Percentiles rank a stretch among this genome's conserved stretches.
These are phyloP conservation scores for Adoxophyes honmai DNA, from an alignment of 1,140 invertebrate species.

Conservation along the genomic window DNA sequence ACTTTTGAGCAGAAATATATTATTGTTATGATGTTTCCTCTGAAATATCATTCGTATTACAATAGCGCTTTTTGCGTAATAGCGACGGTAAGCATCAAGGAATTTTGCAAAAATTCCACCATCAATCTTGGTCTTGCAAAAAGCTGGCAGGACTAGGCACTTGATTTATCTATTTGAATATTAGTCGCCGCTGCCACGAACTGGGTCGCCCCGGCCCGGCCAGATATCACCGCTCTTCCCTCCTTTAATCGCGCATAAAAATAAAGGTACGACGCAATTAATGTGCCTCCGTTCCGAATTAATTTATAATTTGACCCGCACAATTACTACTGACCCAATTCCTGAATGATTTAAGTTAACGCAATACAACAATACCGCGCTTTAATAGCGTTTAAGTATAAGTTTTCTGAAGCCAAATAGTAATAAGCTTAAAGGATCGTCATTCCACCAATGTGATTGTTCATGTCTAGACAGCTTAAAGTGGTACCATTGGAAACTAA, in stretches of 20 bases:
- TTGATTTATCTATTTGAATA: conserved; percentile 66
- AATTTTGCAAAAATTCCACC: conserved; percentile 44
- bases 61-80: conserved; percentile 33
- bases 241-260: neutral
- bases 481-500: no score
- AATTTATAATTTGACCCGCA: no score
- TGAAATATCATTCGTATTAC: conserved; percentile 33
- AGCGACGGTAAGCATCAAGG: conserved; percentile 31
- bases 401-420: no score
- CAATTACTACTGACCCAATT: no score
- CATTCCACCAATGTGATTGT: no score
- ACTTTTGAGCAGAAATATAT: conserved; percentile 28
- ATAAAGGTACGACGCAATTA: conserved; percentile 12
- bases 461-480: no score
- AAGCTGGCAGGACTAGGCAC: conserved; percentile 42
- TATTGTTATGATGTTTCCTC: conserved; percentile 25
- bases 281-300: no score
- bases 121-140: conserved; percentile 51
- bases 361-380: no score
- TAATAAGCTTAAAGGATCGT: no score
- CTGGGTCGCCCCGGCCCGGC: conserved; percentile 26
- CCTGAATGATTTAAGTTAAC: no score
- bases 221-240: conserved; percentile 19
- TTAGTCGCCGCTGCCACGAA: conserved; percentile 37
- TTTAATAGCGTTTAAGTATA: no score